Evolutionary conservation across 1,140 invertebrate species (phyloP).

Genomic region (Megathymus violae): DNA sequence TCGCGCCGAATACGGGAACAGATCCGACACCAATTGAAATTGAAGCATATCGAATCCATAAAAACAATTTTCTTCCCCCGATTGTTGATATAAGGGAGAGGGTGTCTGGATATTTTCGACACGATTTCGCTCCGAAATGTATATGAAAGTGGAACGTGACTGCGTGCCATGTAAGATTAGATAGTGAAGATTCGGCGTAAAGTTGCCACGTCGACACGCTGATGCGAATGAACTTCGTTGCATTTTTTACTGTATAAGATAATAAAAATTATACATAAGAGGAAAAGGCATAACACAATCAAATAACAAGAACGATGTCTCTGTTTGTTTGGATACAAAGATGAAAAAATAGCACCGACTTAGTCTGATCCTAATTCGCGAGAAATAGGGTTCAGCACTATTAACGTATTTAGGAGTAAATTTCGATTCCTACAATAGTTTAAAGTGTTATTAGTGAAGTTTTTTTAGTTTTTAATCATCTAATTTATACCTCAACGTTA

Average conservation of each 20-base stretch:
- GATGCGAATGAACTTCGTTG: conserved; percentile 43
- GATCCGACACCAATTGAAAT: conserved; percentile 65
- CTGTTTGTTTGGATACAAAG: too few relatives aligned
- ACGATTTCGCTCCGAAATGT: conserved; percentile 58
- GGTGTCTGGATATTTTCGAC: conserved; percentile 60
- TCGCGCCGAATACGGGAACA: conserved; percentile 59
- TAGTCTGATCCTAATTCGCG: too few relatives aligned
- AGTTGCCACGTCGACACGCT: conserved; percentile 37
- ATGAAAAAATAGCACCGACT: too few relatives aligned
- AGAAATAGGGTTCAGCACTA: too few relatives aligned
- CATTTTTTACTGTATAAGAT: conserved; percentile 25
- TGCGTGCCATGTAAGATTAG: conserved; percentile 57
- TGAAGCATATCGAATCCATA: conserved; percentile 74
- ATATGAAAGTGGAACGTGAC: conserved; percentile 66
- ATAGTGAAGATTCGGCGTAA: conserved; percentile 39
- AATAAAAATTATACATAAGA: too few relatives aligned
- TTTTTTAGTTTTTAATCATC: too few relatives aligned
- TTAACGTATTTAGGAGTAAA: too few relatives aligned
- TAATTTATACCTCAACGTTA: too few relatives aligned
- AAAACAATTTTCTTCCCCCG: conserved; percentile 72
- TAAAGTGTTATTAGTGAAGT: too few relatives aligned
- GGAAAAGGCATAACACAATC: too few relatives aligned
- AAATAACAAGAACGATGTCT: too few relatives aligned
- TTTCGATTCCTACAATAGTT: too few relatives aligned
- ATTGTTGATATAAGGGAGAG: conserved; percentile 65